Evolutionary conservation across 2,113 vertebrate genomes (phyloP).

Genomic region (Tetraodon nigroviridis): DNA sequence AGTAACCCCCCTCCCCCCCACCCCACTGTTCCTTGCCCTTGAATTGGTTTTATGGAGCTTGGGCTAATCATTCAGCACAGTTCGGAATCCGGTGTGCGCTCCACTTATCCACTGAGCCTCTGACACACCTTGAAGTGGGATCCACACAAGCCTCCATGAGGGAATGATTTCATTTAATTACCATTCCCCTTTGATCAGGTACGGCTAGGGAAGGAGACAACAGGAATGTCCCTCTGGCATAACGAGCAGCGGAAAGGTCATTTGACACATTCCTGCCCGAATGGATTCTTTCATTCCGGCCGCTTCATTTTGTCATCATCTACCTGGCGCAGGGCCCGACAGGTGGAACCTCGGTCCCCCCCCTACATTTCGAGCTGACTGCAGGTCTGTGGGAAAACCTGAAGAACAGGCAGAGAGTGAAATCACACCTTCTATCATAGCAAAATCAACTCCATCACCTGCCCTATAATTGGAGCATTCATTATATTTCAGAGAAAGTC

Average conservation of each 20-base stretch:
- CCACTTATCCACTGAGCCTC: constrained; percentile 72
- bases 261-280: constrained; percentile 75
- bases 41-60: constrained; percentile 61
- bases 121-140: constrained; percentile 65
- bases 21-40: constrained; percentile 56
- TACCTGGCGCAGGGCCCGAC: constrained; percentile 48
- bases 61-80: constrained; percentile 65
- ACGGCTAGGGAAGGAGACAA: constrained; percentile 56
- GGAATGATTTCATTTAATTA: constrained; percentile 78
- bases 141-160: constrained; percentile 67
- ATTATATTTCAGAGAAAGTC: constrained; percentile 69
- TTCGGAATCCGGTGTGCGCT: constrained; percentile 55
- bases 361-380: constrained; percentile 58
- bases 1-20: background rate
- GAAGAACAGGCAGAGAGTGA: constrained; percentile 59
- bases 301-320: constrained; percentile 72
- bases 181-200: constrained; percentile 63
- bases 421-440: constrained; percentile 64
- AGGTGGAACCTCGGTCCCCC: constrained; percentile 59
- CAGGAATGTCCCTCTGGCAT: constrained; percentile 63
- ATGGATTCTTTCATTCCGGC: constrained; percentile 76
- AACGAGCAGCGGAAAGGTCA: constrained; percentile 76
- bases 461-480: constrained; percentile 70
- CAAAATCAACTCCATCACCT: constrained; percentile 69
- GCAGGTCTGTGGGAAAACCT: constrained; percentile 57